These are phyloP conservation scores for Heliconius hermathena DNA, from an alignment of 1,140 invertebrate species.

Conservation along the genomic window DNA sequence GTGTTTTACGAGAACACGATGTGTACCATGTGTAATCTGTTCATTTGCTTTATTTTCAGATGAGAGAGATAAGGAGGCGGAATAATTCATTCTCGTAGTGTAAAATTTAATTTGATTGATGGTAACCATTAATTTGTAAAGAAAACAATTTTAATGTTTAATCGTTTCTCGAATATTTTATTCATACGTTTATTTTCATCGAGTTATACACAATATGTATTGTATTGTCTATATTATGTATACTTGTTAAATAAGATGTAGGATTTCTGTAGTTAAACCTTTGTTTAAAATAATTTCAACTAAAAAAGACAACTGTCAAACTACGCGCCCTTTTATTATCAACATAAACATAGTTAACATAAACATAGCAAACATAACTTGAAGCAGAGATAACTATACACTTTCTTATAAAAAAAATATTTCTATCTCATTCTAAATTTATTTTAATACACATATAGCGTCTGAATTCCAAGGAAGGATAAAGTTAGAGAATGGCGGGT, in stretches of 20 bases:
- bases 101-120: not conserved
- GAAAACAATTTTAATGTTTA: too few relatives aligned
- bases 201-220: too few relatives aligned
- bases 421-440: conserved; percentile 5
- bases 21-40: conserved; percentile 32
- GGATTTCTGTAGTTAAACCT: not conserved
- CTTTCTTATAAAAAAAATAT: not conserved
- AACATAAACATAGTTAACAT: conserved; percentile 36
- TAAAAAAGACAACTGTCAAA: conserved; percentile 25
- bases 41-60: conserved; percentile 9
- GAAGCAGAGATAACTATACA: not conserved
- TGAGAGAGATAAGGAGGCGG: conserved; percentile 3
- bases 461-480: conserved; percentile 52
- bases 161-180: too few relatives aligned
- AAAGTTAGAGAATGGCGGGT: conserved; percentile 54
- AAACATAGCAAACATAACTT: conserved; percentile 1
- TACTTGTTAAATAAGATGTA: not conserved
- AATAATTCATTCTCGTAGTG: not conserved
- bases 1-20: conserved; percentile 32
- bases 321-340: conserved; percentile 29
- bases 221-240: too few relatives aligned
- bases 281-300: not conserved
- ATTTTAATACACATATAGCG: conserved; percentile 14
- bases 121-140: not conserved
- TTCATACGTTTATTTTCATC: too few relatives aligned